Base-by-base conservation (phyloP, 2,888 invertebrate species). In the Hipparchia semele region DNA sequence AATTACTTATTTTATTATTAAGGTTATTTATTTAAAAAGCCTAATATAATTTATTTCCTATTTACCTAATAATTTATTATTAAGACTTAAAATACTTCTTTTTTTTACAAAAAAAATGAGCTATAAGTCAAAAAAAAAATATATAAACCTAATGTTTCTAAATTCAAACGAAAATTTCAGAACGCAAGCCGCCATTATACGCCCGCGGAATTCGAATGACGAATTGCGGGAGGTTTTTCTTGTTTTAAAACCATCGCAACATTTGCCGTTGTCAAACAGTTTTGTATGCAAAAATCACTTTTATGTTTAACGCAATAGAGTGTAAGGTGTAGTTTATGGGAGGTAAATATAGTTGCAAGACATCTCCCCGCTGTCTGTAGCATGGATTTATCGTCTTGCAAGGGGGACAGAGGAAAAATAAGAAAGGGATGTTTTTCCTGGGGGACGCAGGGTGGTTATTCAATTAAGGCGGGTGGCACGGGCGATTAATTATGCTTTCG, bases 341-440 rank as follows among this genome's bases (percentile, higher is more conserved):
- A 71, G 76, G 78, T 79, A 79, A 79, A 70, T 77, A 75, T 69
- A 23, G 81, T 88, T 83, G 87, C 83, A 88, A 90, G 90, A 86
- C 86, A 87, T 90, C 91, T 90, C 90, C 92, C 90, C 83, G 84
- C 89, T 92, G 92, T 92, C 92, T 92, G 90, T 87, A 86, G 85
- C 87, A 90, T 91, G 93, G 92, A 93, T 93, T 93, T 92, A 93
- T 93, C 92, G 93, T 92, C 93, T 91, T 91, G 83, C 85, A 84
- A 86, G 90, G 91, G 91, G 91, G 88, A 87, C 87, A 82, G 82
- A 65, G 82, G 87, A 92, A 94, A 94, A 94, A 92, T 91, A 92
- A 92, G 91, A 92, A 94, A 92, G 92, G 93, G 92, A 86, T 90
- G 91, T 92, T 93, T 94, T 93, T 91, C 91, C 89, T 86, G 86